Conservation (phyloP, 2,888 invertebrate genomes). For the Chrysina gloriosa region DNA sequence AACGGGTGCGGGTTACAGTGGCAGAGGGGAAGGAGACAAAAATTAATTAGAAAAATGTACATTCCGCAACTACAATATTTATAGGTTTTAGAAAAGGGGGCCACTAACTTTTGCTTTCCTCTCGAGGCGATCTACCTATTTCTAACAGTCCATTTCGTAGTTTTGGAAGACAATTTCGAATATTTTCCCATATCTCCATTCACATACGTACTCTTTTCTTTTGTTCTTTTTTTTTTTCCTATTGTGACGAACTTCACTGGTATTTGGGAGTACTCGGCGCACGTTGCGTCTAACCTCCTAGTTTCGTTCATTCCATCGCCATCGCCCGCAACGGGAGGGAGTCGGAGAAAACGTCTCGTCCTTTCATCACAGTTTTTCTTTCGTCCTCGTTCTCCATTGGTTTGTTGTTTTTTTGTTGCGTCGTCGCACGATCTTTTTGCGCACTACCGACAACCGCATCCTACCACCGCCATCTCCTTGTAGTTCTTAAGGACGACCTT, state of each 20-base stretch:
- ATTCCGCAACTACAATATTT: too few species aligned
- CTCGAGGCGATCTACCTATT: too few species aligned
- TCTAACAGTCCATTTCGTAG: not conserved
- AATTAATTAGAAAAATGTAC: too few species aligned
- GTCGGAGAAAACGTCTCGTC: too few species aligned
- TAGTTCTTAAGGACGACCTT: slow-evolving; percentile 98
- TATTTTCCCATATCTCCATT: not conserved
- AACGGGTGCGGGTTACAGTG: too few species aligned
- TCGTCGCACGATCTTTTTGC: slow-evolving; percentile 3
- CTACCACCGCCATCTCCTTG: slow-evolving; percentile 98
- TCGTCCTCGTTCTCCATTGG: not conserved
- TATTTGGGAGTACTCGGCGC: slow-evolving; percentile 5
- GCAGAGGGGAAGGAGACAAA: too few species aligned
- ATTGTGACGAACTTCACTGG: not conserved
- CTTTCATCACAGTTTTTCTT: slow-evolving; percentile 40
- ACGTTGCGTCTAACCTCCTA: not conserved
- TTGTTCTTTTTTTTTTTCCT: not conserved
- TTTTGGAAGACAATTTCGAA: slow-evolving; percentile 3
- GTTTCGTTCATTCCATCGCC: slow-evolving; percentile 3
- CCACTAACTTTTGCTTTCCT: too few species aligned
- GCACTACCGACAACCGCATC: slow-evolving; percentile 94
- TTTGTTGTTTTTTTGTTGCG: not conserved
- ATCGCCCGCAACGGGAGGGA: slow-evolving; percentile 4
- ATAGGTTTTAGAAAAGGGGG: too few species aligned
- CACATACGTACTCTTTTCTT: not conserved